Evolutionary conservation across 2,113 vertebrate genomes (phyloP), one percentile per base, ranked within the genome.

Genomic region (Cynopterus brachyotis): DNA sequence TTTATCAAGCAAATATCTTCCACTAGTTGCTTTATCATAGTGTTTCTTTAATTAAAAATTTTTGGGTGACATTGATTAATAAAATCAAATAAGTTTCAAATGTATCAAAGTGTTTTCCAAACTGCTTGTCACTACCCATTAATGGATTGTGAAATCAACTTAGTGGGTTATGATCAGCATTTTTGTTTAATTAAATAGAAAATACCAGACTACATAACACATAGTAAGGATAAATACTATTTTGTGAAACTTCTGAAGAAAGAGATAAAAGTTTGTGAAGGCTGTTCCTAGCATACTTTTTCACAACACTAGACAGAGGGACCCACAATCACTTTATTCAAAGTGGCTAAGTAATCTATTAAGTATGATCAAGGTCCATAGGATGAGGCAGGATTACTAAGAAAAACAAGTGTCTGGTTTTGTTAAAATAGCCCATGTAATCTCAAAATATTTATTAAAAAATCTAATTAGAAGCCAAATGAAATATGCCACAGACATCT

Each of bases 121-220:
- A 76, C 24, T 95, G 26, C 9, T 94, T 62, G 22, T 37, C 16
- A 70, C 37, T 75, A 94, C 2, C 37, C 57, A 85, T 40, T 88
- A 91, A 57, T 72, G 15, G 7, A 73, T 6, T 94, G 9, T 67
- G 45, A 89, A 59, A 70, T 94, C 45, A 92, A 67, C 13, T 82
- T n/a, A 66, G 17, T 62, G 16, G 26, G 30, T 59, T 37, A 83
- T 22, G 5, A 62, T 64, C 72, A 69, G 11, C 22, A 85, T n/a
- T 72, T 73, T 72, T 83, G 47, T 75, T 95, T 95, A 89, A 89
- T 35, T 86, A 80, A 53, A 85, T 9, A 78, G 15, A 93, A 88
- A 91, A 45, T 78, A 72, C 37, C 32, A 88, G 67, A 86, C 4
- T 40, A 57, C 7, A 55, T 50, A 66, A 47, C 26, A 79, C 35